Evolutionary conservation across 2,888 invertebrate species (phyloP).

Genomic region (Notocelia uddmanniana): DNA sequence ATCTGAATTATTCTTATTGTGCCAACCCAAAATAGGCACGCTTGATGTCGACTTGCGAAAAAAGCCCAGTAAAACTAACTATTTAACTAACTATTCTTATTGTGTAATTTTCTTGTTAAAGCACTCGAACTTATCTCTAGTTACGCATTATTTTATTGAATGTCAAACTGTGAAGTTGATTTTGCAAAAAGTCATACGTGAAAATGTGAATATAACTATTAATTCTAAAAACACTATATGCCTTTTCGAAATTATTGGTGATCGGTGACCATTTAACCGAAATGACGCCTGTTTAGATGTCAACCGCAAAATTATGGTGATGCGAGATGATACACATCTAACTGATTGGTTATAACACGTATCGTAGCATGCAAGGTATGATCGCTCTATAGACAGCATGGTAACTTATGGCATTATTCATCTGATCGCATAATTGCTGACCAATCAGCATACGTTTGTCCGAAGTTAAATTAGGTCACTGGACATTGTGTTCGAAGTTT

Average conservation of each 20-base stretch:
- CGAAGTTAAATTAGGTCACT: constrained; percentile 34
- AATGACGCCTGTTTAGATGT: constrained; percentile 55
- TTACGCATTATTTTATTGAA: too few species aligned
- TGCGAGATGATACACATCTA: constrained; percentile 67
- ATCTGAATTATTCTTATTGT: too few species aligned
- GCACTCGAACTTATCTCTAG: too few species aligned
- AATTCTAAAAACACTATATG: too few species aligned
- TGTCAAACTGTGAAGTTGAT: too few species aligned
- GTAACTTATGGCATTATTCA: constrained; percentile 12
- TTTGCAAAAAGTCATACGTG: too few species aligned
- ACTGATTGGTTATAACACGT: constrained; percentile 65
- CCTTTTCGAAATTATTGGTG: constrained; percentile 53
- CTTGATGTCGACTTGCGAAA: too few species aligned
- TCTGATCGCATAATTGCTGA: constrained; percentile 42
- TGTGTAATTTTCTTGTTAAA: too few species aligned
- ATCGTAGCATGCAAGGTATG: neutral
- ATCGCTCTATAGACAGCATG: neutral
- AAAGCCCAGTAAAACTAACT: too few species aligned
- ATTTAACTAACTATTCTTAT: too few species aligned
- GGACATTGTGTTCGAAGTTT: constrained; percentile 33
- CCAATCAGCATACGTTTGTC: constrained; percentile 33
- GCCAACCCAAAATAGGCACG: too few species aligned
- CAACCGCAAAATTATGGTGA: constrained; percentile 71
- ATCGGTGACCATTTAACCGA: constrained; percentile 64
- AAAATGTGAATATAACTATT: too few species aligned